These are phyloP conservation scores for Eudemis profundana DNA, from an alignment of 2,888 invertebrate species.

Conservation along the genomic window DNA sequence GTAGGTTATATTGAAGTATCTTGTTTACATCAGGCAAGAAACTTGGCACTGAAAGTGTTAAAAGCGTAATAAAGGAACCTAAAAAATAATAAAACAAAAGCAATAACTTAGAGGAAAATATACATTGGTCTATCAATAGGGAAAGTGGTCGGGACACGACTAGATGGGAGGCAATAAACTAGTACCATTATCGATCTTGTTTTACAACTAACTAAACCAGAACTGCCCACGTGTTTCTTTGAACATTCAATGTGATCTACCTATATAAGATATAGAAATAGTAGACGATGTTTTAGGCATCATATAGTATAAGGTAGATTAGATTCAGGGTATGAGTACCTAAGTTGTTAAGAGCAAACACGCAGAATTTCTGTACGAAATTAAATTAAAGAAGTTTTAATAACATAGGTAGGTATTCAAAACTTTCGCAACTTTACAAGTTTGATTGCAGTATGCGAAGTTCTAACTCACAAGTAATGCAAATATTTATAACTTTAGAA, in stretches of 20 bases:
- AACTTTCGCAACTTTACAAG: conserved; percentile 21
- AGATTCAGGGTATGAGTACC: not conserved
- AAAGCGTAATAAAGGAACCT: not conserved
- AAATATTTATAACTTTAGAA: conserved; percentile 16
- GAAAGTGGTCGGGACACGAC: conserved; percentile 32
- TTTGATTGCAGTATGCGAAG: conserved; percentile 31
- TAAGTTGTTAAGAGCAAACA: conserved; percentile 13
- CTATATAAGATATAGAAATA: no score
- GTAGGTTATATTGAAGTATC: not conserved
- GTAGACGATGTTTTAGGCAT: no score
- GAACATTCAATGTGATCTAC: conserved; percentile 26
- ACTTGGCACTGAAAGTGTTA: no score
- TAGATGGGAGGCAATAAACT: conserved; percentile 56
- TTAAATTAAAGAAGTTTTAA: conserved; percentile 18
- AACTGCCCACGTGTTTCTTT: conserved; percentile 52
- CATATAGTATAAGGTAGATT: no score
- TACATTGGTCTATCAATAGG: conserved; percentile 24
- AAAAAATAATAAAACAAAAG: conserved; percentile 11
- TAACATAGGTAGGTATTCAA: conserved; percentile 25
- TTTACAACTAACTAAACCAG: conserved; percentile 63
- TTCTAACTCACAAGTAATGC: conserved; percentile 22
- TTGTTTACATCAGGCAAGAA: not conserved
- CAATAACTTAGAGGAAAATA: conserved; percentile 18
- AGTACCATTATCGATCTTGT: conserved; percentile 57
- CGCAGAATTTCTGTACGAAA: conserved; percentile 4